Percentiles rank a stretch among this genome's conserved stretches.
These are phyloP conservation scores for Psephotus haematonotus DNA, from an alignment of 2,113 vertebrate species.

Conservation along the genomic window DNA sequence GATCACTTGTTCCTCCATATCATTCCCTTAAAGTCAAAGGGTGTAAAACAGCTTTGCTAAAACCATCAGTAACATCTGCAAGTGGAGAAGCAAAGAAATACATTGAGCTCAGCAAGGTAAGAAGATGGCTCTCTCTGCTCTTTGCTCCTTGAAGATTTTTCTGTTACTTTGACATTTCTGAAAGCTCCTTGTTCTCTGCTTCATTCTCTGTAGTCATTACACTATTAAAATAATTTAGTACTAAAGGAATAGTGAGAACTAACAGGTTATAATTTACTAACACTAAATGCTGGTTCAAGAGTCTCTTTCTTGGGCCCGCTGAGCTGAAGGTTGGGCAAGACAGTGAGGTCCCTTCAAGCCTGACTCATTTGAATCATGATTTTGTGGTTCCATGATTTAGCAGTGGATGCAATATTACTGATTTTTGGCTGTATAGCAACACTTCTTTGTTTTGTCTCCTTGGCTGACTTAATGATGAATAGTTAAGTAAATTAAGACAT, in stretches of 20 bases:
- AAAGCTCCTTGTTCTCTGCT: not conserved
- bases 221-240: not conserved
- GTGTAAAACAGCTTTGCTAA: conserved; percentile 83
- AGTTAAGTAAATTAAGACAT: not conserved
- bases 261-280: not conserved
- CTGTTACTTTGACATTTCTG: not conserved
- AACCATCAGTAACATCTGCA: conserved; percentile 38
- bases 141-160: not conserved
- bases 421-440: not conserved
- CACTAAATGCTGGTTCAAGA: not conserved
- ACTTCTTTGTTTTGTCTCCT: not conserved
- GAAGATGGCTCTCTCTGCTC: not conserved
- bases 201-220: not conserved
- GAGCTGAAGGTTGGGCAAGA: not conserved
- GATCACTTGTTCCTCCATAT: conserved; percentile 85
- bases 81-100: conserved; percentile 80
- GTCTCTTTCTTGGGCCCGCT: not conserved
- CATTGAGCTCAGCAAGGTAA: conserved; percentile 88
- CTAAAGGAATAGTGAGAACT: not conserved
- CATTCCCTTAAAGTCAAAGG: conserved; percentile 80
- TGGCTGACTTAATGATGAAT: not conserved
- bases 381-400: not conserved
- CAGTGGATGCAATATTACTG: not conserved
- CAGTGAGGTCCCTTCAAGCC: not conserved
- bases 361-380: not conserved